Percentiles rank a stretch among this genome's conserved stretches.
Conservation (phyloP, 1,140 invertebrate genomes). For the Helicoverpa armigera region DNA sequence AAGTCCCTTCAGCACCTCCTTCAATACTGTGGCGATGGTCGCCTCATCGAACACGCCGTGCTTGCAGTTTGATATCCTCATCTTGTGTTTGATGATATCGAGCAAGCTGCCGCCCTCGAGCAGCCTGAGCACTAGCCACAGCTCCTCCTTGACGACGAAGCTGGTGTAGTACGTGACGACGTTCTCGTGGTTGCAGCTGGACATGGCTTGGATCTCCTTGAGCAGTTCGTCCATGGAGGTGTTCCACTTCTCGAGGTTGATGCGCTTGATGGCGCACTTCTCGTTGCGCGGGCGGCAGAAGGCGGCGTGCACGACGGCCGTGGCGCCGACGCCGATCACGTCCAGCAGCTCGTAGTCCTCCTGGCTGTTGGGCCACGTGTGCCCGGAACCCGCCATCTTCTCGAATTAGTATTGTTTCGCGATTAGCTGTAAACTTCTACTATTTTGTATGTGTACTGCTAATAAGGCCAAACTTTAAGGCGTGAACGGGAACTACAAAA, state of each 20-base stretch:
- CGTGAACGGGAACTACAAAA: conserved; percentile 57
- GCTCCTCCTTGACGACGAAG: conserved; percentile 98
- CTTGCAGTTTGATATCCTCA: conserved; percentile 96
- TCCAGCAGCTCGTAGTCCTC: conserved; percentile 98
- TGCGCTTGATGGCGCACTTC: conserved; percentile 99
- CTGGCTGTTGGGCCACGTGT: conserved; percentile 96
- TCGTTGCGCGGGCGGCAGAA: conserved; percentile 97
- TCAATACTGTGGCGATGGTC: conserved; percentile 99
- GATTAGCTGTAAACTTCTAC: conserved; percentile 19
- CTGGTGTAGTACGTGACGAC: conserved; percentile 99
- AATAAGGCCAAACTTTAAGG: conserved; percentile 70
- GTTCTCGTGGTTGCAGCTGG: conserved; percentile 99
- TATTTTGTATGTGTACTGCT: conserved; percentile 60
- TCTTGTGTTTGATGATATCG: conserved; percentile 99
- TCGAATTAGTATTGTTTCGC: conserved; percentile 12
- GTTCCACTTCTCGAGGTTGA: conserved; percentile 99
- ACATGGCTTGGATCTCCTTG: conserved; percentile 99
- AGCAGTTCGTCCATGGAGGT: conserved; percentile 99
- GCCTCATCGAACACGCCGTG: conserved; percentile 99
- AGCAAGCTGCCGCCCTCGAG: conserved; percentile 96
- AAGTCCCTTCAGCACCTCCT: conserved; percentile 98
- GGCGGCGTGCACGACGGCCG: conserved; percentile 98
- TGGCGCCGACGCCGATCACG: conserved; percentile 97
- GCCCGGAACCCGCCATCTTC: conserved; percentile 76
- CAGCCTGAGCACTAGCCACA: conserved; percentile 98